Base-by-base conservation (phyloP, 1,140 invertebrate genomes). In the Penaeus chinensis region DNA sequence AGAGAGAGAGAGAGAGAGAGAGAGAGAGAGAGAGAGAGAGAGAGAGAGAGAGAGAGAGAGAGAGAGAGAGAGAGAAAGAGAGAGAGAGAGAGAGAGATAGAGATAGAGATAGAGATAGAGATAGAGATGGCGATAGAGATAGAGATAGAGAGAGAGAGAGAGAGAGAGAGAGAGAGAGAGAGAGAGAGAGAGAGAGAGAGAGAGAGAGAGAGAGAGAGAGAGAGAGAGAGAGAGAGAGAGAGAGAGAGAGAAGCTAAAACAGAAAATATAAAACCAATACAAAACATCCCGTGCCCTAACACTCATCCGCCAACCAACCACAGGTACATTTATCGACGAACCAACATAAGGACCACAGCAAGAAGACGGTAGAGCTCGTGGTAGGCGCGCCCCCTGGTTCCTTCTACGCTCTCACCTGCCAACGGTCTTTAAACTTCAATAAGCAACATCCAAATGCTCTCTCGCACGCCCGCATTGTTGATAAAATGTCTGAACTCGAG, bases 361-460 rank as follows among this genome's bases (percentile, higher is more conserved):
- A 92, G 90, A 91, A 91, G 82, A 93, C 91, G 32, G 91, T 91
- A 11, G 92, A 93, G 88, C 89, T 91, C 13, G 84, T 90, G 47
- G 89, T 91, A 65, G 91, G 27, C 89, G 91, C 82, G 90, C 90
- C 91, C 62, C 91, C 92, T 47, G 92, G 91, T 27, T 91, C 93
- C 7, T 92, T 92, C 47, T 92, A 92, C 89, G 92, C 90, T 5
- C 79, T 92, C 20, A 91, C 92, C 69, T 91, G 91, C 5, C 87
- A 91, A n/a, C 74, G 93, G 63, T 87, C 89, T 54, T 66, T 91
- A 18, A 82, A 91, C 54, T 92, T 92, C 88, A 85, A 89, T 61
- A 90, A 92, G 84, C 93, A 93, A 85, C 92, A 92, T n/a, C 92
- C 92, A 11, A 93, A 93, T 81, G 91, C 92, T 65, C 90, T 93